A percentile compares a stretch with the other conserved stretches of the same genome.
phyloP scores from a whole-genome alignment of 2,113 vertebrate species.

The Scolopax mira region DNA sequence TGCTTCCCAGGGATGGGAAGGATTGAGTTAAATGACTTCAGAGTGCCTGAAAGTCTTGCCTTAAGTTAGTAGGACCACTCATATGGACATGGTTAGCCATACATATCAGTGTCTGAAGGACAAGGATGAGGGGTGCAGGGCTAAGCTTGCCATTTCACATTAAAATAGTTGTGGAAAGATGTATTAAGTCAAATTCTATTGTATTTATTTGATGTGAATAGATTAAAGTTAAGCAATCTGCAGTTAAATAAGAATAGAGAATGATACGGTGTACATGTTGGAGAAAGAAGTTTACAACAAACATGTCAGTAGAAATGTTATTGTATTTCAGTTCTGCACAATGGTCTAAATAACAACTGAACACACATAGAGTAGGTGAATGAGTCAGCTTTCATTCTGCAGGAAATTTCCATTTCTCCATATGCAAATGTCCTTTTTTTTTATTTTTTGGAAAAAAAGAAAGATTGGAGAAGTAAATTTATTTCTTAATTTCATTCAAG shows the following conservation, averaged over 20 bases:
- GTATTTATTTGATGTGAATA: neutral
- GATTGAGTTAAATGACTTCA: conserved; percentile 34
- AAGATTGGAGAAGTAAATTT: neutral
- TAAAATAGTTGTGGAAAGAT: conserved; percentile 6
- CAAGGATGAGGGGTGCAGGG: neutral
- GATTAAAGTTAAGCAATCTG: neutral
- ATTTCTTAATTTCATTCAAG: neutral
- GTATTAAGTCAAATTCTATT: neutral
- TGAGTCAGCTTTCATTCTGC: neutral
- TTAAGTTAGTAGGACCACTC: conserved; percentile 27
- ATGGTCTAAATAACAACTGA: neutral
- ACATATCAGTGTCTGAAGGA: neutral
- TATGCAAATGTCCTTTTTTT: neutral
- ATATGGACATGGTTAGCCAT: conserved; percentile 32
- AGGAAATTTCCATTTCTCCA: neutral
- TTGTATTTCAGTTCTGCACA: neutral
- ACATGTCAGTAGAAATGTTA: neutral
- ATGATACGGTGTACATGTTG: neutral
- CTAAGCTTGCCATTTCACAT: conserved; percentile 27
- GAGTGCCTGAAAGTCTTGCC: neutral
- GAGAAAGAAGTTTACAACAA: neutral
- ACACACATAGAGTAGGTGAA: neutral
- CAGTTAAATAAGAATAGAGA: neutral
- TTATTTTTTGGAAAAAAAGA: neutral
- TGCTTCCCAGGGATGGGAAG: neutral